These are phyloP conservation scores for Notechis scutatus DNA, from an alignment of 2,113 vertebrate genomes.

Conservation along the genomic window DNA sequence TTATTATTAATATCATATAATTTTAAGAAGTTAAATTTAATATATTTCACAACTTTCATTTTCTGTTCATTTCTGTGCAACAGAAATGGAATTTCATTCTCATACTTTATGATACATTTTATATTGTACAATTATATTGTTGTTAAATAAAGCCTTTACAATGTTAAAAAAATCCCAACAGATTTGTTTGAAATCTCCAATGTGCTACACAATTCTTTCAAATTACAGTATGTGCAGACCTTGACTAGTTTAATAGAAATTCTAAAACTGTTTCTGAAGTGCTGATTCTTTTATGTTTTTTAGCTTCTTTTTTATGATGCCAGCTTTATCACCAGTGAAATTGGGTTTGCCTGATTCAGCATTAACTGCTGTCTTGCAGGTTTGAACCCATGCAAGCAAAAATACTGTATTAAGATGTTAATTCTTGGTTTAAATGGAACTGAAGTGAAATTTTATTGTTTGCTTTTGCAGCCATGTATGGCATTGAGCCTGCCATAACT, in stretches of 20 bases:
- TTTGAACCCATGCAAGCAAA: constrained; percentile 12
- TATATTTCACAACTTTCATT: not conserved
- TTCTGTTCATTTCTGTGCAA: not conserved
- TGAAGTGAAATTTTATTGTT: not conserved
- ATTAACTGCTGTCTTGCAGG: constrained; percentile 3
- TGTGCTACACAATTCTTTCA: not conserved
- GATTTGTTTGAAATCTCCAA: not conserved
- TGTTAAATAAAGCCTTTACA: not conserved
- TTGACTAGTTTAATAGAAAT: not conserved
- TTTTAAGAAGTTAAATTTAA: not conserved
- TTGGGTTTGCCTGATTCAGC: constrained; percentile 26
- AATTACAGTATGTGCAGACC: not conserved
- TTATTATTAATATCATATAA: not conserved
- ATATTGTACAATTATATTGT: not conserved
- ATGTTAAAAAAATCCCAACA: not conserved
- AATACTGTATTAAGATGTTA: not conserved
- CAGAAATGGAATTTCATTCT: not conserved
- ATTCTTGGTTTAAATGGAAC: not conserved
- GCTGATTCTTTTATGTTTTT: constrained; percentile 8
- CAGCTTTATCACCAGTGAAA: constrained; percentile 27
- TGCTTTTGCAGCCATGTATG: not conserved
- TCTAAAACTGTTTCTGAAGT: not conserved
- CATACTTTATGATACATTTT: not conserved
- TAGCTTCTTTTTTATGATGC: constrained; percentile 14
- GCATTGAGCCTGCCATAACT: not conserved